These are phyloP conservation scores for Ditula angustiorana DNA, from an alignment of 2,888 invertebrate genomes.

Conservation along the genomic window DNA sequence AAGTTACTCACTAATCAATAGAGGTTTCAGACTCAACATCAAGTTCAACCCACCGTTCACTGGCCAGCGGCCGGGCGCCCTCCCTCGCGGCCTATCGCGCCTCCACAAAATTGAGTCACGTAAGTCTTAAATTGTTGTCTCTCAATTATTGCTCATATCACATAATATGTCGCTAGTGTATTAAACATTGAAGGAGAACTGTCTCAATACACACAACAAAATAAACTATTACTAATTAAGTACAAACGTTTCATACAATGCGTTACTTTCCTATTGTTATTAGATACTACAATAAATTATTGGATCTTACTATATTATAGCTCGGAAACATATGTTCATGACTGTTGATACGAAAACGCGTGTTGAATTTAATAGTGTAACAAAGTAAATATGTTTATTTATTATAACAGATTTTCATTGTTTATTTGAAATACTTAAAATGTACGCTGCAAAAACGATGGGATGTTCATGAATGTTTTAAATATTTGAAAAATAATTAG, in stretches of 20 bases:
- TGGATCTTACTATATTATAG: constrained; percentile 69
- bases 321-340: constrained; percentile 58
- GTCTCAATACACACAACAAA: constrained; percentile 77
- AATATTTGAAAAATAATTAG: constrained; percentile 40
- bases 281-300: constrained; percentile 51
- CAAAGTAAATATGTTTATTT: constrained; percentile 15
- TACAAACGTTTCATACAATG: constrained; percentile 71
- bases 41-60: constrained; percentile 69
- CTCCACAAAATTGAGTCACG: constrained; percentile 63
- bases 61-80: constrained; percentile 28
- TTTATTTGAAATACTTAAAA: constrained; percentile 27
- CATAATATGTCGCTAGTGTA: constrained; percentile 74
- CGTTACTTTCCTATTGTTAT: constrained; percentile 56
- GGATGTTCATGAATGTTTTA: constrained; percentile 6
- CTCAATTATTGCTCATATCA: constrained; percentile 84
- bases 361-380: constrained; percentile 23
- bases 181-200: constrained; percentile 68
- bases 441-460: constrained; percentile 9
- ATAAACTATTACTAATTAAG: constrained; percentile 83
- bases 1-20: constrained; percentile 85
- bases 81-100: constrained; percentile 54
- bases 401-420: constrained; percentile 44
- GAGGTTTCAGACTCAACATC: constrained; percentile 81
- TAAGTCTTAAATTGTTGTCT: constrained; percentile 71
- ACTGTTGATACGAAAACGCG: constrained; percentile 15